Percentiles rank a stretch among this genome's conserved stretches.
Conservation (phyloP, 2,113 vertebrate species). For the Sarotherodon lohbergeri region DNA sequence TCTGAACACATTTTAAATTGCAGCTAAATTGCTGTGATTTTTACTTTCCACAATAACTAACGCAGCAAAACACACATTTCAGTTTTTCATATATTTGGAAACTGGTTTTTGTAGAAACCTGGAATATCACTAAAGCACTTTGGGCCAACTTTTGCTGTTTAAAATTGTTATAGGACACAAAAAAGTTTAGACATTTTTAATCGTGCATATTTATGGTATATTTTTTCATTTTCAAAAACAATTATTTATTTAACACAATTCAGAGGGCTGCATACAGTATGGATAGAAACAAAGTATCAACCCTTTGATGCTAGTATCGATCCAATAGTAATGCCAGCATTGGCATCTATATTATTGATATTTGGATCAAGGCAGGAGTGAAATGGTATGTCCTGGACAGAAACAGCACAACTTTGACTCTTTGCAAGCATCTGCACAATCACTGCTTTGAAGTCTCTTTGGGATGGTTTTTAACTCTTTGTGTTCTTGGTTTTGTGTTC, state of each 20-base stretch:
- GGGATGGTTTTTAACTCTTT: neutral
- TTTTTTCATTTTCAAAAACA: neutral
- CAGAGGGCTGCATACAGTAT: neutral
- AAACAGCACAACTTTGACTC: neutral
- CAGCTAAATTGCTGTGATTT: neutral
- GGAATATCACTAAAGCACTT: neutral
- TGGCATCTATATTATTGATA: neutral
- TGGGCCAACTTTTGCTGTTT: neutral
- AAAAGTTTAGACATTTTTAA: neutral
- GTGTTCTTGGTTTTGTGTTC: neutral
- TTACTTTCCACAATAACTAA: neutral
- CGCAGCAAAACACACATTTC: neutral
- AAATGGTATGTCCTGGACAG: neutral
- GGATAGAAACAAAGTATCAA: neutral
- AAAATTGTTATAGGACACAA: neutral
- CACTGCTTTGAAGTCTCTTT: neutral
- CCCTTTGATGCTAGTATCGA: neutral
- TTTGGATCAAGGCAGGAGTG: neutral
- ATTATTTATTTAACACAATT: neutral
- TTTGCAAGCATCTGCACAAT: neutral
- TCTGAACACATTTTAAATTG: neutral
- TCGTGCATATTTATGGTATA: neutral
- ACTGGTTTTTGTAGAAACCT: neutral
- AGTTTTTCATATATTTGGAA: neutral
- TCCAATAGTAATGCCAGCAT: neutral